Conservation (phyloP, 2,888 invertebrate genomes). For the Ormyrus labotus region DNA sequence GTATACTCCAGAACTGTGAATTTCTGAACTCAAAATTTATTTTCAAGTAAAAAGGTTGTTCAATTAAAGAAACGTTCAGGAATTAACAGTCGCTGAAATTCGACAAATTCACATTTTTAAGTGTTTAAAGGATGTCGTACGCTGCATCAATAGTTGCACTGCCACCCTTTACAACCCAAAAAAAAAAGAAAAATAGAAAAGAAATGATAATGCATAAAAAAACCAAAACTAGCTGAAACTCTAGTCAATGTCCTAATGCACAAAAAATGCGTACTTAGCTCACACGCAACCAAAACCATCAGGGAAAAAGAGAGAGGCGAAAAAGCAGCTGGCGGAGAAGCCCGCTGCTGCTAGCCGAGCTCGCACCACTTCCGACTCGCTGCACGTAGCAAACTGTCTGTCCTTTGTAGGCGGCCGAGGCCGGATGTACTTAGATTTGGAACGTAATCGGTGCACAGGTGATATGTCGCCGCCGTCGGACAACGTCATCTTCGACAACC, state of each 20-base stretch:
- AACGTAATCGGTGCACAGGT: conserved; percentile 73
- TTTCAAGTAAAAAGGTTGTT: neutral
- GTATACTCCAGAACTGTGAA: conserved; percentile 33
- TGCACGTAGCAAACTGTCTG: conserved; percentile 72
- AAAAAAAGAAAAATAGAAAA: conserved; percentile 14
- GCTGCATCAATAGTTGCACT: conserved; percentile 50
- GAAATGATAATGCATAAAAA: neutral
- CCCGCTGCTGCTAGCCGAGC: conserved; percentile 42
- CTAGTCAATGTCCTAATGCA: conserved; percentile 48
- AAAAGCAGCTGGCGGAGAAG: conserved; percentile 51
- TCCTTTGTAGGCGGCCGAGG: conserved; percentile 72
- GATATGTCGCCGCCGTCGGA: conserved; percentile 92
- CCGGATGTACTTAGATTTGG: conserved; percentile 76
- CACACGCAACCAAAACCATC: conserved; percentile 55
- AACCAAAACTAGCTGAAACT: conserved; percentile 4
- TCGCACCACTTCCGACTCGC: conserved; percentile 61
- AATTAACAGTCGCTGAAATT: conserved; percentile 21
- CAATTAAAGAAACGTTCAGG: neutral
- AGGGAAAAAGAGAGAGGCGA: conserved; percentile 54
- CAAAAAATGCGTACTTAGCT: conserved; percentile 49
- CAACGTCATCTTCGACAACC: conserved; percentile 95
- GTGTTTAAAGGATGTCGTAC: conserved; percentile 50
- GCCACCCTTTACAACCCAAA: conserved; percentile 33
- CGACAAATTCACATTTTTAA: conserved; percentile 34
- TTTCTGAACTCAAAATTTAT: conserved; percentile 10